Conservation (phyloP, 2,797 vertebrate species). For the Netta rufina region DNA sequence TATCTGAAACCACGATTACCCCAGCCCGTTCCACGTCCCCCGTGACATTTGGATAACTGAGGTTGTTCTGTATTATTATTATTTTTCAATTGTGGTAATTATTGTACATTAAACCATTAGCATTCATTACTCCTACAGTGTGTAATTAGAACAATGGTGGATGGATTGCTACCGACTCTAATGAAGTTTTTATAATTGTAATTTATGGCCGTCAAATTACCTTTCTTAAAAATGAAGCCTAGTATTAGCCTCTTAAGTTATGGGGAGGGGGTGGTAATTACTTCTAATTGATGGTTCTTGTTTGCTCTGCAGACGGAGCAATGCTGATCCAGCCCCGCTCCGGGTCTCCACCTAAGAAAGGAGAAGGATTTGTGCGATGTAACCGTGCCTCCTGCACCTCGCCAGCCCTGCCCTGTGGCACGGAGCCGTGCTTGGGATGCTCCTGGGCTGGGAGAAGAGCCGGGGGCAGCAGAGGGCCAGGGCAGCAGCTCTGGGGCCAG, state of each 20-base stretch:
- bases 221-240: constrained; percentile 80
- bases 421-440: background rate
- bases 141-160: constrained; percentile 82
- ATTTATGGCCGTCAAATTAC: constrained; percentile 82
- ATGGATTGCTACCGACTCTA: constrained; percentile 81
- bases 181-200: constrained; percentile 87
- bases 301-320: constrained; percentile 52
- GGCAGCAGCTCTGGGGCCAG: background rate
- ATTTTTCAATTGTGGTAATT: constrained; percentile 82
- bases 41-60: constrained; percentile 69
- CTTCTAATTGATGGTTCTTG: constrained; percentile 80
- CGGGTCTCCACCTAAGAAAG: background rate
- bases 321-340: background rate
- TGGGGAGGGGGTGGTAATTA: constrained; percentile 75
- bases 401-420: accelerated
- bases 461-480: background rate
- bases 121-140: constrained; percentile 81
- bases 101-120: constrained; percentile 82
- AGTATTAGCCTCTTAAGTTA: constrained; percentile 77
- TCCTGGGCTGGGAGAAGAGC: background rate
- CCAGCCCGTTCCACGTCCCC: constrained; percentile 48
- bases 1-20: constrained; percentile 53
- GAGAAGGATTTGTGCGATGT: background rate
- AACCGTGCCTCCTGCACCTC: accelerated
- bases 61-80: constrained; percentile 78